Evolutionary conservation across 2,797 vertebrate species (phyloP).

Genomic region (Alca torda): DNA sequence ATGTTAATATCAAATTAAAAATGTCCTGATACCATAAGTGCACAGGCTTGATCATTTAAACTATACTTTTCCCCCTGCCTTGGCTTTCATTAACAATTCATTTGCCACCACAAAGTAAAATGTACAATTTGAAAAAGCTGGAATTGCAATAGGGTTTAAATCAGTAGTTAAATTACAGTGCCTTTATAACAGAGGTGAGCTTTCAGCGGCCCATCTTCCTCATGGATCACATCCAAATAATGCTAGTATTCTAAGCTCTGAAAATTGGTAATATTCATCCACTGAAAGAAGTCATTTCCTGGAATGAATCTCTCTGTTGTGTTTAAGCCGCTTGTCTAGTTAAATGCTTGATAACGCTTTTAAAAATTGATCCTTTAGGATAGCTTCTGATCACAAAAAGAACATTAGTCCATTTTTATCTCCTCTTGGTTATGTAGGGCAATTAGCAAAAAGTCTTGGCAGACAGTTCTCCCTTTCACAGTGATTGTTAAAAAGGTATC

Average conservation of each 20-base stretch:
- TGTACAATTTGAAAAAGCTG: background rate
- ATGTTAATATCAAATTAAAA: background rate
- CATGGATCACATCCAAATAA: slow-evolving; percentile 10
- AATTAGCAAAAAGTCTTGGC: slow-evolving; percentile 48
- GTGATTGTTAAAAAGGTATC: slow-evolving; percentile 20
- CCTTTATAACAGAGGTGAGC: background rate
- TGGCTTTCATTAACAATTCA: background rate
- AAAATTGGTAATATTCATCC: slow-evolving; percentile 8
- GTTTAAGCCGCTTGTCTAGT: slow-evolving; percentile 23
- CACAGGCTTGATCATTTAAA: background rate
- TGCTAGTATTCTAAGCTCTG: background rate
- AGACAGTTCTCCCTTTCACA: background rate
- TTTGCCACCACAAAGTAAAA: background rate
- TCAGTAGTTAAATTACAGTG: background rate
- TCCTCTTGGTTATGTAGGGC: background rate
- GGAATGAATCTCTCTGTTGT: background rate
- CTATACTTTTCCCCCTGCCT: background rate
- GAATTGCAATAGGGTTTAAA: background rate
- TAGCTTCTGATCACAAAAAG: slow-evolving; percentile 16
- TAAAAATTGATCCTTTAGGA: slow-evolving; percentile 47
- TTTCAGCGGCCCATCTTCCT: background rate
- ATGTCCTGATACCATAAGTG: background rate
- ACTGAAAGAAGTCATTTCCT: background rate
- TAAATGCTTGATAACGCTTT: slow-evolving; percentile 32
- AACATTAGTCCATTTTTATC: slow-evolving; percentile 11